A percentile compares a stretch with the other conserved stretches of the same genome.
Evolutionary conservation across 2,113 vertebrate genomes (phyloP).

Genomic region (Clarias macrocephalus): DNA sequence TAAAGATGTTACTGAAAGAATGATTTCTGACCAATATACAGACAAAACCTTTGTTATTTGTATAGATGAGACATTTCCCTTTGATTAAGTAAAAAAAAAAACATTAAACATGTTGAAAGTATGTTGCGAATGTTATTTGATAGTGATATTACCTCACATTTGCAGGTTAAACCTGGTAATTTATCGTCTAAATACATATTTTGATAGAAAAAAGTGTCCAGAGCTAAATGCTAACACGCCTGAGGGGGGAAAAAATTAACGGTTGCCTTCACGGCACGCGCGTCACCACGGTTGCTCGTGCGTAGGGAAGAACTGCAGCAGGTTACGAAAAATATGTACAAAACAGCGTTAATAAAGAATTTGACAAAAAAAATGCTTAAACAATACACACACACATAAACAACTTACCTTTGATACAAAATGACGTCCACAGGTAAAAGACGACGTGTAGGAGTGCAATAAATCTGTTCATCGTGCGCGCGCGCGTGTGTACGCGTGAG

Average conservation of each 20-base stretch:
- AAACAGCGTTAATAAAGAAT: no score
- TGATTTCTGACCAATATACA: no score
- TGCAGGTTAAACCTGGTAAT: background rate
- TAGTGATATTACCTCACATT: background rate
- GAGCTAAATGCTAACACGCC: background rate
- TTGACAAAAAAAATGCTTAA: background rate
- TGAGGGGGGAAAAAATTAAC: background rate
- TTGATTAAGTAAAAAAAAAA: background rate
- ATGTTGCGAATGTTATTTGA: background rate
- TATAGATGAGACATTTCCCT: no score
- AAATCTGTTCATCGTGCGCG: conserved; percentile 12
- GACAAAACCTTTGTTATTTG: no score
- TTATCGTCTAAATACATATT: background rate
- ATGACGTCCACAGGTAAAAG: conserved; percentile 40
- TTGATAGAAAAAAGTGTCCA: background rate
- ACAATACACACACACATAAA: background rate
- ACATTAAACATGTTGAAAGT: background rate
- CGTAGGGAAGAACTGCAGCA: no score
- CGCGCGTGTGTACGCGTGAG: background rate
- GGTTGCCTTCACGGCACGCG: background rate
- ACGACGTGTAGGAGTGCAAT: conserved; percentile 24
- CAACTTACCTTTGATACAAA: conserved; percentile 42
- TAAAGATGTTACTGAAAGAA: no score
- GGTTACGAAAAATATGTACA: no score
- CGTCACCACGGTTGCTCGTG: background rate